A percentile compares a stretch with the other conserved stretches of the same genome.
Conservation (phyloP, 2,888 invertebrate genomes). For the Theretra japonica region DNA sequence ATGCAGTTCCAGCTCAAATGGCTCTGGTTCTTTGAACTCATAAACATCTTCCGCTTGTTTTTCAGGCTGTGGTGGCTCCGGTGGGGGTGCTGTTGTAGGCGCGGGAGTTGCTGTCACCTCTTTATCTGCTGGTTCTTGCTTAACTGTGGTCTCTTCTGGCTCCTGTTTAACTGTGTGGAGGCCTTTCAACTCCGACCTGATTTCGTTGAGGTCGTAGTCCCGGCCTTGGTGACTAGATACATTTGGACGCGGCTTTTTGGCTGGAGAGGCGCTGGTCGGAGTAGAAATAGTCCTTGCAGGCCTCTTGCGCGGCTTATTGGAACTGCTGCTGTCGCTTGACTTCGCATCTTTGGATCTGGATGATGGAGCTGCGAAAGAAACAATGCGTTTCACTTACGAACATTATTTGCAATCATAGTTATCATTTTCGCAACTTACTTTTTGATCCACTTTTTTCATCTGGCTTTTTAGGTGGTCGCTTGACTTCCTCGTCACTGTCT, state of each 20-base stretch:
- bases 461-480: constrained; percentile 71
- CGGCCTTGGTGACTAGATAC: constrained; percentile 74
- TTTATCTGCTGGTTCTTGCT: constrained; percentile 63
- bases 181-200: constrained; percentile 93
- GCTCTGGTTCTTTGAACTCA: constrained; percentile 95
- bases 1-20: constrained; percentile 92
- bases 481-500: constrained; percentile 80
- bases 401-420: not conserved
- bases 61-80: constrained; percentile 61
- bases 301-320: constrained; percentile 74
- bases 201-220: constrained; percentile 93
- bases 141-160: constrained; percentile 61
- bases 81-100: constrained; percentile 45
- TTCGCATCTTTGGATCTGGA: constrained; percentile 69
- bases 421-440: constrained; percentile 53
- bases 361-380: constrained; percentile 57
- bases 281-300: constrained; percentile 68
- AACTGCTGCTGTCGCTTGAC: constrained; percentile 74
- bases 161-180: constrained; percentile 84
- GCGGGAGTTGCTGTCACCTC: constrained; percentile 48
- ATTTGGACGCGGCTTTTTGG: constrained; percentile 68
- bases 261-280: constrained; percentile 64
- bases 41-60: constrained; percentile 89
- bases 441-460: constrained; percentile 70
- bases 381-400: too few relatives aligned